Evolutionary conservation across 2,888 invertebrate genomes (phyloP), one percentile per base, ranked within the genome.

Genomic region (Synergus laeviventris): DNA sequence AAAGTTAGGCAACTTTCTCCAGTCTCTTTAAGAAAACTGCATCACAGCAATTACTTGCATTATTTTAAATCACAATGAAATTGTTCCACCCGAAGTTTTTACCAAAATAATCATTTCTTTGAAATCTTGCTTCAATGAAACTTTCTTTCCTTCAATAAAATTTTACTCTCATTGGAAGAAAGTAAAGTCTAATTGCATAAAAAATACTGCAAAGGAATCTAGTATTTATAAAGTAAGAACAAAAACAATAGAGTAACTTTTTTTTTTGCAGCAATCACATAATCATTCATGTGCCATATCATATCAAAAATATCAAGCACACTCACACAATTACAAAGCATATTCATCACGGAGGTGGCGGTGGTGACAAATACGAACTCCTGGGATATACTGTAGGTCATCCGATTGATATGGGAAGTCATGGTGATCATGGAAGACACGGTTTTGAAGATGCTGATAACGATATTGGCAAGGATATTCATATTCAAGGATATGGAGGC

Each of bases 261-360:
- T 18, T 49, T 38, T 62, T 64, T 75, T 74, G 1, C 49, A 78
- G 76, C 90, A 94, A 94, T 86, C 95, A 95, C 86, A 94, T 96
- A 82, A 93, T 96, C 85, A 96, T 96, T 89, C 96, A 96, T 91
- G 95, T 96, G 73, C 96, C 96, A 1, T 92, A 95, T 89, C 94
- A 94, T 90, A 93, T 96, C 82, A 95, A 96, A 87, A 94, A 94
- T 81, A 93, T 95, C 85, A 95, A 96, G 85, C 95, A 96, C 86
- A 96, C 95, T 75, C 79, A 81, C 39, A 81, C 79, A 12, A 93
- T 95, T 61, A 94, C 94, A 82, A 95, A 96, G 86, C 95, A 95
- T 87, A 91, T 95, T 38, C 94, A 94, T 85, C 92, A 93, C 54
- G 93, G 92, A 4, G 93, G 91, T 60, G 91, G 92, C 2, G 93